These are phyloP conservation scores for Podarcis raffonei DNA, from an alignment of 2,113 vertebrate species.

Conservation along the genomic window DNA sequence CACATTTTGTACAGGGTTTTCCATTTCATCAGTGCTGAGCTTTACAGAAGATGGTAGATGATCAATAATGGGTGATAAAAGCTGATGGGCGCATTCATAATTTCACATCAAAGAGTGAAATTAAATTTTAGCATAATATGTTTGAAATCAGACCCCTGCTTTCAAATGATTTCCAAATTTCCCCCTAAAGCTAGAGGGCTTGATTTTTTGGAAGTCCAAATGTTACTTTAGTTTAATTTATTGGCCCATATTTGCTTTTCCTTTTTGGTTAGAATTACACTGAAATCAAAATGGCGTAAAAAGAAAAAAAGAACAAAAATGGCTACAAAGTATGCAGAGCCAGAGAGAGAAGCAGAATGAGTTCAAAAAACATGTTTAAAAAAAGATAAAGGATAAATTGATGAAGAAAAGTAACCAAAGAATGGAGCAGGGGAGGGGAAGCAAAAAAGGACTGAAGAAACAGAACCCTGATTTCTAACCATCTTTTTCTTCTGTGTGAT, in stretches of 20 bases:
- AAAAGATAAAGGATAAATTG: slow-evolving; percentile 12
- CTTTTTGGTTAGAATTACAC: slow-evolving; percentile 21
- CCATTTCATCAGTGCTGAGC: slow-evolving; percentile 64
- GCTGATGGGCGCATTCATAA: slow-evolving; percentile 46
- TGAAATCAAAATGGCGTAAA: slow-evolving; percentile 50
- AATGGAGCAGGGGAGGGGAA: not conserved
- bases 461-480: slow-evolving; percentile 83
- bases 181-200: slow-evolving; percentile 15
- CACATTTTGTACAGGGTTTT: slow-evolving; percentile 74
- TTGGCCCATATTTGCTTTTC: slow-evolving; percentile 36
- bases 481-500: slow-evolving; percentile 94
- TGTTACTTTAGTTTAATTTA: slow-evolving; percentile 40
- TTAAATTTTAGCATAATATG: slow-evolving; percentile 53
- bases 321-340: slow-evolving; percentile 63
- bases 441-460: slow-evolving; percentile 72
- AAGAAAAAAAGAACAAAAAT: slow-evolving; percentile 57
- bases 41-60: slow-evolving; percentile 49
- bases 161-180: slow-evolving; percentile 52
- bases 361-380: slow-evolving; percentile 43
- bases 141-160: slow-evolving; percentile 57
- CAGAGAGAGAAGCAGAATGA: slow-evolving; percentile 41
- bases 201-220: slow-evolving; percentile 55
- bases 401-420: slow-evolving; percentile 37
- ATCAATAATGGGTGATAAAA: slow-evolving; percentile 44
- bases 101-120: slow-evolving; percentile 36